These are phyloP conservation scores for Dioctria linearis DNA, from an alignment of 2,888 invertebrate species.

Conservation along the genomic window DNA sequence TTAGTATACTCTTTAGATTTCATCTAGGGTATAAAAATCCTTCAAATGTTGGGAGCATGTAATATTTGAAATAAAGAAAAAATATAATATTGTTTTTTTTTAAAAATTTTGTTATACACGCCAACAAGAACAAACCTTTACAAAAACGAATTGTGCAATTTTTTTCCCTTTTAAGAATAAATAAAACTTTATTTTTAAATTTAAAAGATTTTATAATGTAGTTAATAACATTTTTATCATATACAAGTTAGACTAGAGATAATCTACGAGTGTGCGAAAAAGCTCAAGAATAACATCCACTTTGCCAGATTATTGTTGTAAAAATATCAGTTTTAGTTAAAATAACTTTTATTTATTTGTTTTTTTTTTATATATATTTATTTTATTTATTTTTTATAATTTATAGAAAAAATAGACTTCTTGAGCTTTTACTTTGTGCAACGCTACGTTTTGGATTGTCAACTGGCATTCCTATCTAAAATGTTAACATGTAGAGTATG, in stretches of 20 bases:
- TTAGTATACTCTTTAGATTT: too few relatives aligned
- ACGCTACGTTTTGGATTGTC: slow-evolving; percentile 63
- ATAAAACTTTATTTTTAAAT: not conserved
- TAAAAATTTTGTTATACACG: not conserved
- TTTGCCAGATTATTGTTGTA: slow-evolving; percentile 25
- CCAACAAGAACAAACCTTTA: slow-evolving; percentile 9
- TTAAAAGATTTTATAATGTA: too few relatives aligned
- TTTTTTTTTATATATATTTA: not conserved
- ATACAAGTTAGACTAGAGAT: slow-evolving; percentile 42
- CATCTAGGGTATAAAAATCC: too few relatives aligned
- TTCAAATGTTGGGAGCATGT: too few relatives aligned
- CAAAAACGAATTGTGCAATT: not conserved
- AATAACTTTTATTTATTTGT: too few relatives aligned
- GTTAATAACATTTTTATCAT: too few relatives aligned
- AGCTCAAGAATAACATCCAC: slow-evolving; percentile 51
- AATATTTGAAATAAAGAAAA: not conserved
- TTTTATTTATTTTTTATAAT: not conserved
- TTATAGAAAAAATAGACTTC: slow-evolving; percentile 39
- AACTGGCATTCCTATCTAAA: slow-evolving; percentile 63
- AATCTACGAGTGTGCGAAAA: slow-evolving; percentile 51
- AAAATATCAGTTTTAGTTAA: not conserved
- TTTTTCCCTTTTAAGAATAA: slow-evolving; percentile 8
- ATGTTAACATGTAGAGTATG: slow-evolving; percentile 60
- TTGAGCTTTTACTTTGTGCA: slow-evolving; percentile 62
- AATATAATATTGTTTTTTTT: too few relatives aligned